Conservation (phyloP, 2,888 invertebrate genomes). For the Hecatera dysodea region DNA sequence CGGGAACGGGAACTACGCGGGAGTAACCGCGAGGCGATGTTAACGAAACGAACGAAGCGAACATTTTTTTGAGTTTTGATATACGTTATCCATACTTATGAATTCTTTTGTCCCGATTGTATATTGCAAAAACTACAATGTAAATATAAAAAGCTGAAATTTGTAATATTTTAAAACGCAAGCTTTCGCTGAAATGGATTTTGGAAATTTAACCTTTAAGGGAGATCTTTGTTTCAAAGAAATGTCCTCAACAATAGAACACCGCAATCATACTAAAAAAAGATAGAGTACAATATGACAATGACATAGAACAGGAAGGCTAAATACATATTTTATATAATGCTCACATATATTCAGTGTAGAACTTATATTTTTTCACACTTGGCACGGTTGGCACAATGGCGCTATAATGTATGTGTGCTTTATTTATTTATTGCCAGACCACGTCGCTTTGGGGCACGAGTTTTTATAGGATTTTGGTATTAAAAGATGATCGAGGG, state of each 20-base stretch:
- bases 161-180: too few species aligned
- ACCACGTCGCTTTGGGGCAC: constrained; percentile 36
- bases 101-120: too few species aligned
- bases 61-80: too few species aligned
- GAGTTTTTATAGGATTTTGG: constrained; percentile 37
- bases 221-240: too few species aligned
- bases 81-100: too few species aligned
- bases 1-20: too few species aligned
- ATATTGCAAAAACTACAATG: too few species aligned
- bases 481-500: constrained; percentile 36
- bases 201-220: too few species aligned
- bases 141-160: too few species aligned
- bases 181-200: too few species aligned
- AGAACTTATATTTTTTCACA: constrained; percentile 46
- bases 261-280: constrained; percentile 8
- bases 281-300: constrained; percentile 10
- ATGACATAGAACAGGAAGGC: constrained; percentile 18
- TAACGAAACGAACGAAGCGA: too few species aligned
- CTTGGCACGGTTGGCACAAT: constrained; percentile 48
- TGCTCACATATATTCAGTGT: constrained; percentile 35
- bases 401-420: constrained; percentile 43
- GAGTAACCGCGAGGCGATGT: too few species aligned
- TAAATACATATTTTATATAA: constrained; percentile 52
- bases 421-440: constrained; percentile 54
- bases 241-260: neutral